A percentile compares a stretch with the other conserved stretches of the same genome.
These are phyloP conservation scores for Ptychadena robeensis DNA, from an alignment of 2,797 vertebrate genomes.

Conservation along the genomic window DNA sequence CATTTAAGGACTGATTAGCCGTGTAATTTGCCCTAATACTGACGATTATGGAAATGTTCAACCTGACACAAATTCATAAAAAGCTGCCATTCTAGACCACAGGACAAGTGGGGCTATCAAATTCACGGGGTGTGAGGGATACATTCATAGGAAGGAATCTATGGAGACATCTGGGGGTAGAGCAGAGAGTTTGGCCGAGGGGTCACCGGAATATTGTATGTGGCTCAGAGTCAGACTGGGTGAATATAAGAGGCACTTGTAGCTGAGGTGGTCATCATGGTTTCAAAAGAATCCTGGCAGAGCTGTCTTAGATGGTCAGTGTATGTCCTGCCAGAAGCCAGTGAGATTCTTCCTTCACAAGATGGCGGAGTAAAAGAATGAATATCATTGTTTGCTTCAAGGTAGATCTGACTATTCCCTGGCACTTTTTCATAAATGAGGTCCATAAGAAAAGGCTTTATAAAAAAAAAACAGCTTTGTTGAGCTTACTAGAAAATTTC, in stretches of 20 bases:
- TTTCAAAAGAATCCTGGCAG: neutral
- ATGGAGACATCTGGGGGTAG: neutral
- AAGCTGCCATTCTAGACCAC: slow-evolving; percentile 65
- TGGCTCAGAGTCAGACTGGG: neutral
- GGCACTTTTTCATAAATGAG: neutral
- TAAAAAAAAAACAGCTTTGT: neutral
- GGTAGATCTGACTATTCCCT: neutral
- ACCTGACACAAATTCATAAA: slow-evolving; percentile 75
- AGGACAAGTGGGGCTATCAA: slow-evolving; percentile 37
- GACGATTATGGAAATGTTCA: slow-evolving; percentile 72
- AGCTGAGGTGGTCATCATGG: slow-evolving; percentile 11
- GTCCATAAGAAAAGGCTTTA: neutral
- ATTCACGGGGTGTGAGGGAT: slow-evolving; percentile 32
- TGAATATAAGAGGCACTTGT: neutral
- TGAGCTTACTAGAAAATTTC: neutral
- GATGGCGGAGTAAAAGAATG: neutral
- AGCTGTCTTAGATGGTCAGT: neutral
- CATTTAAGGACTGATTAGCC: slow-evolving; percentile 73
- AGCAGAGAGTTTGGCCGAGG: neutral
- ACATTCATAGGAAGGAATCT: neutral
- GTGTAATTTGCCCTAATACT: slow-evolving; percentile 71
- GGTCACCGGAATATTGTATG: neutral
- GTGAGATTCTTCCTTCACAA: neutral
- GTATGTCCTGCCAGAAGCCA: neutral
- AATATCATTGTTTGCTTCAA: neutral